Conservation (phyloP, 1,140 invertebrate species). For the Euura saliciscinereae region DNA sequence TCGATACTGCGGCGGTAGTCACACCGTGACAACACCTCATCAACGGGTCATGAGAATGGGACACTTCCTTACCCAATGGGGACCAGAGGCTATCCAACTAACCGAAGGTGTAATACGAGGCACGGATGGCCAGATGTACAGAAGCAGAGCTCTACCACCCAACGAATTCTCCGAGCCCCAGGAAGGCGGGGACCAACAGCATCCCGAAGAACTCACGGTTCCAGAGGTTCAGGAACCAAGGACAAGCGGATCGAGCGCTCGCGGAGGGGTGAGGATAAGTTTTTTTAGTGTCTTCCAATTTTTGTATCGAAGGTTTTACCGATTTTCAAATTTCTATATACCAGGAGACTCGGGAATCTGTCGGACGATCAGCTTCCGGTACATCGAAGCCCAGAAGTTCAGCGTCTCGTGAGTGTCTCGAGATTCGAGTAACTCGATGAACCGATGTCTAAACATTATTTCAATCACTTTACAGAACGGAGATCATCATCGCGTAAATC, state of each 20-base stretch:
- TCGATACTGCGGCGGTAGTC: constrained; percentile 75
- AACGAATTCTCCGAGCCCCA: constrained; percentile 13
- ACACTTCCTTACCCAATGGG: constrained; percentile 67
- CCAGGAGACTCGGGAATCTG: background rate
- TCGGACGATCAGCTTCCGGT: background rate
- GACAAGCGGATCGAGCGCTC: background rate
- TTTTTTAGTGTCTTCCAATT: background rate
- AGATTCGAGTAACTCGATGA: no score
- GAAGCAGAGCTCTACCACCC: constrained; percentile 23
- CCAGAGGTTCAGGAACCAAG: constrained; percentile 3
- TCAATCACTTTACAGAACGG: background rate
- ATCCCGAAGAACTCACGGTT: constrained; percentile 5
- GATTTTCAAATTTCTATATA: background rate
- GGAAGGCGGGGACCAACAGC: background rate
- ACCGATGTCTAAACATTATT: background rate
- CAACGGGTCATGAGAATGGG: constrained; percentile 67
- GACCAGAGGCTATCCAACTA: constrained; percentile 62
- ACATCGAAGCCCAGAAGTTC: background rate
- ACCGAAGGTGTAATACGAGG: constrained; percentile 58
- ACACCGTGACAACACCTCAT: constrained; percentile 70
- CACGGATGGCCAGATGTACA: constrained; percentile 58
- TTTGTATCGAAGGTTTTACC: background rate
- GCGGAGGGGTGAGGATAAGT: background rate
- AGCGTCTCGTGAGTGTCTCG: background rate
- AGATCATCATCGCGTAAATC: background rate